These are phyloP conservation scores for Drosophila grimshawi DNA, from an alignment of 1,140 invertebrate genomes.

Conservation along the genomic window DNA sequence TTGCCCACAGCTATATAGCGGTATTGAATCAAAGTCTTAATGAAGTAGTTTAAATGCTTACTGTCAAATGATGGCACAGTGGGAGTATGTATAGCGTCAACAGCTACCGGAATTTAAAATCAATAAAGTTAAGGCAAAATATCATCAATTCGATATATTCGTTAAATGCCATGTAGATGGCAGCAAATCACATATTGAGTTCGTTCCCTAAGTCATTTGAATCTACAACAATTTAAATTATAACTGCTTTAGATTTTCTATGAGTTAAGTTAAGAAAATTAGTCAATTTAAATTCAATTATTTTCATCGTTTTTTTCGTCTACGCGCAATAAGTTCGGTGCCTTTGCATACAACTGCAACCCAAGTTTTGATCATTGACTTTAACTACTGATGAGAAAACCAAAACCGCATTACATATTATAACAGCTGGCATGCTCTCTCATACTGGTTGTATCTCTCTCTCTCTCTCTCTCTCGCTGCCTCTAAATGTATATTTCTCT, in stretches of 20 bases:
- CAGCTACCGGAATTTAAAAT: conserved; percentile 7
- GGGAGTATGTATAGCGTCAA: conserved; percentile 24
- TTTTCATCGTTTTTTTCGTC: neutral
- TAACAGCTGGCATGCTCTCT: conserved; percentile 49
- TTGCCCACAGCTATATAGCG: conserved; percentile 45
- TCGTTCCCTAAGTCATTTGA: conserved; percentile 29
- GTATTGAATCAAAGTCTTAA: conserved; percentile 50
- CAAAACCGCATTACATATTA: conserved; percentile 15
- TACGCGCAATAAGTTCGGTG: conserved; percentile 30
- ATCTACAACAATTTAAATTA: no score
- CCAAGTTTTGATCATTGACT: conserved; percentile 20
- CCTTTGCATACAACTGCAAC: conserved; percentile 15
- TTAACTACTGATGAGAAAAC: conserved; percentile 33
- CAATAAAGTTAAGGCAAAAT: neutral
- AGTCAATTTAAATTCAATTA: neutral
- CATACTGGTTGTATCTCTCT: conserved; percentile 3
- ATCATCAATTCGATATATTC: conserved; percentile 20
- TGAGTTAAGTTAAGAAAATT: no score
- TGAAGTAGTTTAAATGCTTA: conserved; percentile 56
- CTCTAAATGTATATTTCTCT: neutral
- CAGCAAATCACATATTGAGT: conserved; percentile 2
- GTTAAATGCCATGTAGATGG: conserved; percentile 12
- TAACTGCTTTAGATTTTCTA: no score
- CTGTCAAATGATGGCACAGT: conserved; percentile 39
- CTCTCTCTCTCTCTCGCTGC: conserved; percentile 9